phyloP scores from a whole-genome alignment of 2,888 invertebrate species.

The Agelastica alni region DNA sequence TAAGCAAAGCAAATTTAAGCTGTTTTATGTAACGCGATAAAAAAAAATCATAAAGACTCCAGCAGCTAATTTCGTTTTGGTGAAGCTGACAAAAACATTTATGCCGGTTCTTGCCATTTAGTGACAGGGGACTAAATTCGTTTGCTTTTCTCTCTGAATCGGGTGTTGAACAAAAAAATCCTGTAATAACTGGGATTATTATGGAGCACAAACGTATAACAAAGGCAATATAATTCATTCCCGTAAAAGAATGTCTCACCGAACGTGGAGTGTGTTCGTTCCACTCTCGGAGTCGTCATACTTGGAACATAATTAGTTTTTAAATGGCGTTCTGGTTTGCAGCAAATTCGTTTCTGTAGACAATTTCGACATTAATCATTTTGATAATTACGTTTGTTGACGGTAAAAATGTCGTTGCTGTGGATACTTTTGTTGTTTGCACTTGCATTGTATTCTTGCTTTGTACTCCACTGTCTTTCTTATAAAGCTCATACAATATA shows the following conservation, averaged over 20 bases:
- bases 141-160: constrained; percentile 13
- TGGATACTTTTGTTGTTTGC: no score
- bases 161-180: constrained; percentile 7
- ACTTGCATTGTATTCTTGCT: no score
- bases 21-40: constrained; percentile 4
- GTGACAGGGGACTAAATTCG: constrained; percentile 13
- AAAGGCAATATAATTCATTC: constrained; percentile 11
- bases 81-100: constrained; percentile 15
- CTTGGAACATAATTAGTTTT: constrained; percentile 14
- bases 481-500: no score
- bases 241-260: no score
- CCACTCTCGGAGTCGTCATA: background rate
- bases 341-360: background rate
- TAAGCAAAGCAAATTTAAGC: constrained; percentile 5
- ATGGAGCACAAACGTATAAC: constrained; percentile 3
- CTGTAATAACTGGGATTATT: constrained; percentile 14
- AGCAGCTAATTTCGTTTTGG: constrained; percentile 15
- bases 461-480: no score
- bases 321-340: background rate
- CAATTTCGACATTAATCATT: background rate
- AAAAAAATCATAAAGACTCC: constrained; percentile 10
- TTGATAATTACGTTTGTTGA: no score
- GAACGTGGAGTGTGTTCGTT: background rate
- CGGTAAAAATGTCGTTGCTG: no score
- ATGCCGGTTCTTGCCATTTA: constrained; percentile 14